phyloP scores from a whole-genome alignment of 2,888 invertebrate genomes.

The Acrocyrtus sp. region DNA sequence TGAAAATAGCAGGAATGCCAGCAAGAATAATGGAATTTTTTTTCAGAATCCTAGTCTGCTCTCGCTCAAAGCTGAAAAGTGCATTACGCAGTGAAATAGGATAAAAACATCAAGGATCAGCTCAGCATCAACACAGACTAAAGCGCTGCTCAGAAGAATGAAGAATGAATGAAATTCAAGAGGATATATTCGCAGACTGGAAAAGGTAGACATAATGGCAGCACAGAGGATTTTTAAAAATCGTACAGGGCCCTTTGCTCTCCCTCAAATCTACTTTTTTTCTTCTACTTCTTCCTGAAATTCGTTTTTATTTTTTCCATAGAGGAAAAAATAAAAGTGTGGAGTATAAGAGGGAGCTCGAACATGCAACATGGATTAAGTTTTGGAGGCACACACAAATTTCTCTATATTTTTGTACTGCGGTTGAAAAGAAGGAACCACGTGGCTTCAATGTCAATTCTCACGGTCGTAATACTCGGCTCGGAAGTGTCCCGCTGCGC shows the following conservation, averaged over 20 bases:
- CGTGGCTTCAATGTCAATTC: conserved; percentile 62
- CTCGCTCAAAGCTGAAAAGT: neutral
- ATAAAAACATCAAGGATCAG: neutral
- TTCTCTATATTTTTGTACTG: too few relatives aligned
- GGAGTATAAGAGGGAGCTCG: neutral
- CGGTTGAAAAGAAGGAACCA: conserved; percentile 54
- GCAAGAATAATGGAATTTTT: too few relatives aligned
- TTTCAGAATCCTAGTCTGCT: neutral
- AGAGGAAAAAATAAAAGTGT: neutral
- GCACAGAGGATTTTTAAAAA: neutral
- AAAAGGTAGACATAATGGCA: conserved; percentile 19
- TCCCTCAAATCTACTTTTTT: neutral
- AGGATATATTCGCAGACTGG: neutral
- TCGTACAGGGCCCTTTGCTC: neutral
- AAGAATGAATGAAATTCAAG: neutral
- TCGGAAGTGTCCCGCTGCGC: conserved; percentile 62
- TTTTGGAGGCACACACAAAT: too few relatives aligned
- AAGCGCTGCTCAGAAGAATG: too few relatives aligned
- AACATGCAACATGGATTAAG: neutral
- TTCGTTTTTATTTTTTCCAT: too few relatives aligned
- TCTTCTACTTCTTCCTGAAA: neutral
- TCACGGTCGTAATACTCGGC: conserved; percentile 60
- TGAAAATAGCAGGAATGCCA: neutral
- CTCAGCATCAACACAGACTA: too few relatives aligned
- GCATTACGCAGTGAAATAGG: neutral